Percentiles rank a stretch among this genome's conserved stretches.
These are phyloP conservation scores for Cataglyphis hispanica DNA, from an alignment of 1,140 invertebrate genomes.

Conservation along the genomic window DNA sequence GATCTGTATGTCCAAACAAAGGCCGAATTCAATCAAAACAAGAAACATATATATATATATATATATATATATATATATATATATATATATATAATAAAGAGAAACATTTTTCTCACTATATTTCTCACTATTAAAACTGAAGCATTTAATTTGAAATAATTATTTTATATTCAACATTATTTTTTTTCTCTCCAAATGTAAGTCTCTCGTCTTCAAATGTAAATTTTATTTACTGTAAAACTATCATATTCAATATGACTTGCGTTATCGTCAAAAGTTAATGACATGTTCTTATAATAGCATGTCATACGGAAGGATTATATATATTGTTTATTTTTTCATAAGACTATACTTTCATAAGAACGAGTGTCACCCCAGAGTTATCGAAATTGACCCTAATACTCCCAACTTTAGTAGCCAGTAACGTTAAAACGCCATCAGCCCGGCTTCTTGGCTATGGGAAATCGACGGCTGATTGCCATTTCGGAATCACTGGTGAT, in stretches of 20 bases:
- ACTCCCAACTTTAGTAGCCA: background rate
- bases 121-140: background rate
- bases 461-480: slow-evolving; percentile 52
- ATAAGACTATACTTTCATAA: slow-evolving; percentile 57
- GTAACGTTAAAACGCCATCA: slow-evolving; percentile 27
- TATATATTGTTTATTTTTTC: slow-evolving; percentile 37
- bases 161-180: background rate
- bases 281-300: background rate
- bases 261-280: background rate
- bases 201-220: background rate
- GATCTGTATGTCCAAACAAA: no score
- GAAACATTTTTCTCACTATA: no score
- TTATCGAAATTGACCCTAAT: slow-evolving; percentile 56
- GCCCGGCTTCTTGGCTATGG: slow-evolving; percentile 4
- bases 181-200: background rate
- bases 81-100: no score
- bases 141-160: slow-evolving; percentile 20
- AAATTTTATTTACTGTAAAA: slow-evolving; percentile 27
- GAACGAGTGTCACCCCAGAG: background rate
- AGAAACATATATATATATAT: no score
- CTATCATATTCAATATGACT: background rate
- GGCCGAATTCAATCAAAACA: no score
- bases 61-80: no score
- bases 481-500: slow-evolving; percentile 66
- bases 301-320: slow-evolving; percentile 15